These are phyloP conservation scores for Melangyna quadrimaculata DNA, from an alignment of 2,888 invertebrate genomes.

Conservation along the genomic window DNA sequence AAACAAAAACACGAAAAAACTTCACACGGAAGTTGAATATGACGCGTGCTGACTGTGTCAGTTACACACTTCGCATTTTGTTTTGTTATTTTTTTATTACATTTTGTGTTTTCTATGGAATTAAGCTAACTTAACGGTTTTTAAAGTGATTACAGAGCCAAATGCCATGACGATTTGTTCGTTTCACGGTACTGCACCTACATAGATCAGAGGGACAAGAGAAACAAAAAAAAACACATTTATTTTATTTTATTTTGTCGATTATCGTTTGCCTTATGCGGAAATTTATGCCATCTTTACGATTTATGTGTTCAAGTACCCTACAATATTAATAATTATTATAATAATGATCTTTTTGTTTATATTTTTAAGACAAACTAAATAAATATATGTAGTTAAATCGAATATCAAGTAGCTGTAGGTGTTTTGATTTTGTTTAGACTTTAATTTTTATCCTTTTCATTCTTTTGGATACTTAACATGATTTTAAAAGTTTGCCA, in stretches of 20 bases:
- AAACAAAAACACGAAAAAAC: not conserved
- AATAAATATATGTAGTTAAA: not conserved
- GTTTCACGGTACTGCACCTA: constrained; percentile 31
- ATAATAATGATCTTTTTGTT: constrained; percentile 4
- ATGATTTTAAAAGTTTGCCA: too few relatives aligned
- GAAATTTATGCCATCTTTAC: constrained; percentile 42
- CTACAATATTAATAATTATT: too few relatives aligned
- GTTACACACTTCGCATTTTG: constrained; percentile 21
- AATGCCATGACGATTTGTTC: constrained; percentile 50
- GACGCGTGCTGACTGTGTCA: constrained; percentile 44
- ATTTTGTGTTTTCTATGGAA: constrained; percentile 22
- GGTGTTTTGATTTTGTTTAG: too few relatives aligned
- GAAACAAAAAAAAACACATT: not conserved
- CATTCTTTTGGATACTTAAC: too few relatives aligned
- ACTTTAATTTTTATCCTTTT: too few relatives aligned
- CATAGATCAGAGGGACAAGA: not conserved
- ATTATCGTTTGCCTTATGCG: constrained; percentile 20
- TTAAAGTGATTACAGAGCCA: constrained; percentile 49
- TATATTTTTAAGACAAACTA: not conserved
- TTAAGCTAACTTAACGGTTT: constrained; percentile 46
- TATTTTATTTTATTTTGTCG: not conserved
- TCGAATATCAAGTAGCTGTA: too few relatives aligned
- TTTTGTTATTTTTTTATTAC: not conserved
- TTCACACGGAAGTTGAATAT: constrained; percentile 44
- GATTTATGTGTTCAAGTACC: not conserved